Conservation (phyloP, 2,113 vertebrate genomes). For the Sorex fumeus region DNA sequence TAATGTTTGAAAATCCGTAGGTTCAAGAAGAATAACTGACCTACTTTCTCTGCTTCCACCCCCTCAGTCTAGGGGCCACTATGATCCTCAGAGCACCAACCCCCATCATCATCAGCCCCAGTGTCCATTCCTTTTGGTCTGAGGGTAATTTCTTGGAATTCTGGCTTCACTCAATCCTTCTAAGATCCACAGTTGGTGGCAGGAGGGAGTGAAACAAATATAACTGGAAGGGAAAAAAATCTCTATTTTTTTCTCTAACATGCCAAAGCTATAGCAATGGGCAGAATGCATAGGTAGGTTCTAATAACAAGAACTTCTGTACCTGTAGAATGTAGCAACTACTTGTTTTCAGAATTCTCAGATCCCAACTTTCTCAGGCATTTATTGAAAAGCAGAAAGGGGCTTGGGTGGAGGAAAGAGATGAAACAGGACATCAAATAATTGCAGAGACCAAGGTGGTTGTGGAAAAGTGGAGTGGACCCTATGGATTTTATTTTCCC, state of each 20-base stretch:
- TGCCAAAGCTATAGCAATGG: background rate
- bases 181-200: too few species aligned
- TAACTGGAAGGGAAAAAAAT: background rate
- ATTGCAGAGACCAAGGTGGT: background rate
- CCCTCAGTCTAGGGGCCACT: too few species aligned
- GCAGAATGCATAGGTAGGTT: background rate
- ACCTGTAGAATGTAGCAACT: conserved; percentile 3
- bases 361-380: background rate
- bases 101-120: too few species aligned
- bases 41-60: too few species aligned
- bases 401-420: background rate
- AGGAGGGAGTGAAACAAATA: too few species aligned
- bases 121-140: too few species aligned
- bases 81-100: too few species aligned
- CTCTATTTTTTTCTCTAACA: background rate
- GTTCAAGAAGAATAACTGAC: too few species aligned
- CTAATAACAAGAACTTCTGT: conserved; percentile 15
- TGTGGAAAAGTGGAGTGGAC: background rate
- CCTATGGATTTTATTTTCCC: background rate
- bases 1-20: too few species aligned
- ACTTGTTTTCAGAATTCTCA: background rate
- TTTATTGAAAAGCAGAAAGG: conserved; percentile 30
- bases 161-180: too few species aligned
- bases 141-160: too few species aligned
- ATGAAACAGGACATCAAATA: background rate